Percentiles rank a stretch among this genome's conserved stretches.
These are phyloP conservation scores for Virgularia gustaviana DNA, from an alignment of 92 coral and sea anemone genomes.

Conservation along the genomic window DNA sequence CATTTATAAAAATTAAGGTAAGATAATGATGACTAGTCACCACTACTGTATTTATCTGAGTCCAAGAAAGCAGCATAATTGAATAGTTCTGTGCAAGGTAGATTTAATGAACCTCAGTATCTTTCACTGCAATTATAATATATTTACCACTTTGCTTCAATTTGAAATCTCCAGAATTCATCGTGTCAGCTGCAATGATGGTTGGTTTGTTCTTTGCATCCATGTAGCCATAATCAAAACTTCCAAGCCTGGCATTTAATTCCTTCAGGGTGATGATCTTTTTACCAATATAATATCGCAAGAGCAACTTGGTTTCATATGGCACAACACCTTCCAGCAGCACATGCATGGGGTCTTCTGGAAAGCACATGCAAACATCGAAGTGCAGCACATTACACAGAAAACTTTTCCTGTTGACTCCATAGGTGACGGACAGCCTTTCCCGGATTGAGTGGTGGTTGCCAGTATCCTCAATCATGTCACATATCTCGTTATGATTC, in stretches of 20 bases:
- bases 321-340: slow-evolving; percentile 53
- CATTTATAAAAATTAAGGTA: too few species aligned
- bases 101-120: too few species aligned
- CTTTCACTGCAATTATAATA: too few species aligned
- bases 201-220: slow-evolving; percentile 44
- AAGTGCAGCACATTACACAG: slow-evolving; percentile 28
- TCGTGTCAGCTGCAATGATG: slow-evolving; percentile 35
- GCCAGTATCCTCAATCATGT: slow-evolving; percentile 25
- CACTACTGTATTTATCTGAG: too few species aligned
- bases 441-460: slow-evolving; percentile 17
- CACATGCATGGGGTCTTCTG: slow-evolving; percentile 54
- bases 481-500: slow-evolving; percentile 16
- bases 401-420: slow-evolving; percentile 32
- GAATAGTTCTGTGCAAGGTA: too few species aligned
- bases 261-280: slow-evolving; percentile 30
- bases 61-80: too few species aligned
- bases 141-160: slow-evolving; percentile 48
- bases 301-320: slow-evolving; percentile 37
- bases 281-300: slow-evolving; percentile 27
- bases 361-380: slow-evolving; percentile 51
- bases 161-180: slow-evolving; percentile 40
- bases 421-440: slow-evolving; percentile 26
- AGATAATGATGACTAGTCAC: too few species aligned
- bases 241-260: slow-evolving; percentile 34
- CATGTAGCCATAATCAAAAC: slow-evolving; percentile 47